Evolutionary conservation across 2,888 invertebrate genomes (phyloP).

Genomic region (Campaea margaritaria): DNA sequence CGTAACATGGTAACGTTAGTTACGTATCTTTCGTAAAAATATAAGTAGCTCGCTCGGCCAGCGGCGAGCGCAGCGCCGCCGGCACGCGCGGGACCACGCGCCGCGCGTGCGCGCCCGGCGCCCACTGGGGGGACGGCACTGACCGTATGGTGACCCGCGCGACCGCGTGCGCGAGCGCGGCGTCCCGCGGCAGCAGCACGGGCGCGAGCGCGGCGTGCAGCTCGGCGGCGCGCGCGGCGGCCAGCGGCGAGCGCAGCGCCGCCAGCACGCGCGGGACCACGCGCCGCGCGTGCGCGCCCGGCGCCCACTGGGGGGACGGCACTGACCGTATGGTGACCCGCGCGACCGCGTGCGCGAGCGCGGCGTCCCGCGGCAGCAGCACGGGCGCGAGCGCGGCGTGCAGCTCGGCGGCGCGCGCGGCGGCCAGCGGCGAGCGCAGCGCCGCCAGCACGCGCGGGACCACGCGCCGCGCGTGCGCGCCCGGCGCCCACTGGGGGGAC

Average conservation of each 20-base stretch:
- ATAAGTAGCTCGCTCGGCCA: too few species aligned
- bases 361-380: constrained; percentile 66
- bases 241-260: too few species aligned
- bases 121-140: too few species aligned
- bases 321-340: constrained; percentile 88
- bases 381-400: constrained; percentile 85
- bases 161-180: constrained; percentile 85
- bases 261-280: too few species aligned
- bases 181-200: constrained; percentile 67
- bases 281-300: not conserved
- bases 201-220: constrained; percentile 86
- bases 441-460: too few species aligned
- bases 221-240: constrained; percentile 83
- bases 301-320: too few species aligned
- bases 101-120: not conserved
- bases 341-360: constrained; percentile 87
- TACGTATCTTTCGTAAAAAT: too few species aligned
- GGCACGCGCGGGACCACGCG: too few species aligned
- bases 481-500: too few species aligned
- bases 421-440: too few species aligned
- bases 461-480: not conserved
- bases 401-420: constrained; percentile 85
- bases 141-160: constrained; percentile 90
- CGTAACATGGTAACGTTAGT: too few species aligned
- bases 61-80: too few species aligned